Conservation (phyloP, 2,113 vertebrate species). For the Sorex fumeus region DNA sequence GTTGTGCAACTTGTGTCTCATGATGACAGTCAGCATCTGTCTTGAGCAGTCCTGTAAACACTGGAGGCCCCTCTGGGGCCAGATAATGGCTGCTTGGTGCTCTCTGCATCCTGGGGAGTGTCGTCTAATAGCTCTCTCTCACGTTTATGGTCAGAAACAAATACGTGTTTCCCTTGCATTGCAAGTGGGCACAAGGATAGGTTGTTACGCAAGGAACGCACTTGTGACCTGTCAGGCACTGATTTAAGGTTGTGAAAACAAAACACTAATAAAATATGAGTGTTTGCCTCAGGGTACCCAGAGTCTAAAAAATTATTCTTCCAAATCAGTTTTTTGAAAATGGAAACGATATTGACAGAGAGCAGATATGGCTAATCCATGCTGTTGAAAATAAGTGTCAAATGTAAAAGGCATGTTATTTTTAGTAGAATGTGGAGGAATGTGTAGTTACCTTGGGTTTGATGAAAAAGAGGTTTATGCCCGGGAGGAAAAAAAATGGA, state of each 20-base stretch:
- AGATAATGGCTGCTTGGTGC: background rate
- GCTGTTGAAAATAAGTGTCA: background rate
- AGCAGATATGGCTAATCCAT: background rate
- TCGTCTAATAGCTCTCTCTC: background rate
- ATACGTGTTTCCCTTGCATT: background rate
- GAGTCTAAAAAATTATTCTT: background rate
- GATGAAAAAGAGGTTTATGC: background rate
- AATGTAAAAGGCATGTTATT: background rate
- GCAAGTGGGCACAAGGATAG: background rate
- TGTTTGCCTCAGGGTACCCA: background rate
- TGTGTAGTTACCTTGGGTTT: background rate
- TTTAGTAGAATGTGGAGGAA: background rate
- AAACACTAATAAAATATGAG: background rate
- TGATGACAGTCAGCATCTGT: background rate
- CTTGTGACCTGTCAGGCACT: background rate
- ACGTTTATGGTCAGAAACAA: background rate
- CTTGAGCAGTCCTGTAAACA: background rate
- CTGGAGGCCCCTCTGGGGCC: background rate
- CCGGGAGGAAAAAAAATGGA: background rate
- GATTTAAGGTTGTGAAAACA: background rate
- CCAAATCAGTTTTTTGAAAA: background rate
- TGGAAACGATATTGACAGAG: background rate
- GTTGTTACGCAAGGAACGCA: fast-evolving
- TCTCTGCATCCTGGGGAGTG: background rate
- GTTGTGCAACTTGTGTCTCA: background rate